Conservation (phyloP, 2,797 vertebrate genomes). For the Chaenodraco wilsoni region DNA sequence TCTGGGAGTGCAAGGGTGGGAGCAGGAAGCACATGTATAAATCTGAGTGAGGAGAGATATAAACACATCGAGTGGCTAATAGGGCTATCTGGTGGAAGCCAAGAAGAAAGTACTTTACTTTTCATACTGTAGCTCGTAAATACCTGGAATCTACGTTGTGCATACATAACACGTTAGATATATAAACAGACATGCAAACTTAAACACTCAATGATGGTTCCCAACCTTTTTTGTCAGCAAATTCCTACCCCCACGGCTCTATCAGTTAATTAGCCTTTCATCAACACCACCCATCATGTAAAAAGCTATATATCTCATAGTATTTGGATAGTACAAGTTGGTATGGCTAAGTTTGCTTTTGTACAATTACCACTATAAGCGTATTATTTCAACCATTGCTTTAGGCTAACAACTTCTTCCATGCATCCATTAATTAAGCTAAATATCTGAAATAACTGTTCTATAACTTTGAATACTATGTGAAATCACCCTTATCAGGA, state of each 20-base stretch:
- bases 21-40: conserved; percentile 77
- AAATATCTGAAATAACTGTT: background rate
- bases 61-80: conserved; percentile 70
- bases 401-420: no score
- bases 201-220: background rate
- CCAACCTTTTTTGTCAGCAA: background rate
- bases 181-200: conserved; percentile 4
- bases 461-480: background rate
- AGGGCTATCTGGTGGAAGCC: conserved; percentile 47
- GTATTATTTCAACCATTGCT: background rate
- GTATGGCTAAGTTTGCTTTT: background rate
- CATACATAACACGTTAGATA: background rate
- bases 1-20: conserved; percentile 71
- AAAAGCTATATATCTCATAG: background rate
- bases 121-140: conserved; percentile 45
- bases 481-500: conserved; percentile 8
- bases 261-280: background rate
- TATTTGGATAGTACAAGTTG: background rate
- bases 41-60: conserved; percentile 65
- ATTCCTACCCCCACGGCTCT: background rate
- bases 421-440: no score
- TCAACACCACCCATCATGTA: background rate
- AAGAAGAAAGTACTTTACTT: conserved; percentile 49
- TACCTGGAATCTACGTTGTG: conserved; percentile 11
- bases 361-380: background rate